phyloP scores from a whole-genome alignment of 2,797 vertebrate species.

The Diplodus sargus region DNA sequence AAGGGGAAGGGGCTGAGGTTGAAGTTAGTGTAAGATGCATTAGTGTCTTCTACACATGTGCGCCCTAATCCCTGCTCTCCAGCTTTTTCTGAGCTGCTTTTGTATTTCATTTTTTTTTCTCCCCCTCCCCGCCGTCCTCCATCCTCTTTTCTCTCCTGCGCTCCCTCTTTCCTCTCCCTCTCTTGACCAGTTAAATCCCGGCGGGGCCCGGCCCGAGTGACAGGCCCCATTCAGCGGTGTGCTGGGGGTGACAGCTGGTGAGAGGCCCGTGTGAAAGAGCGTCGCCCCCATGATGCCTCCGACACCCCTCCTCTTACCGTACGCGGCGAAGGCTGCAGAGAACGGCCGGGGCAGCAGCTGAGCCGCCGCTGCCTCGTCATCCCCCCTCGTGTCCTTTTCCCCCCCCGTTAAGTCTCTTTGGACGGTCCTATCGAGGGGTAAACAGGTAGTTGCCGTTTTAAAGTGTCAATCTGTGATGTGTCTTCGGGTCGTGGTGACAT shows the following conservation, averaged over 20 bases:
- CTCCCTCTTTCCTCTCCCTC: constrained; percentile 29
- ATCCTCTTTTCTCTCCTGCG: constrained; percentile 37
- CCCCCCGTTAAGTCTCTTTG: constrained; percentile 5
- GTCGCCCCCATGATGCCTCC: constrained; percentile 70
- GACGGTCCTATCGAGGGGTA: neutral
- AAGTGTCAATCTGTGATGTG: constrained; percentile 3
- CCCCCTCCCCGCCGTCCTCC: constrained; percentile 25
- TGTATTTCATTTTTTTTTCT: constrained; percentile 87
- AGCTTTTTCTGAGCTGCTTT: constrained; percentile 91
- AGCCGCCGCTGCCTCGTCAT: constrained; percentile 30
- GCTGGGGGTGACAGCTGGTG: constrained; percentile 96
- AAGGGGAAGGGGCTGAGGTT: constrained; percentile 76
- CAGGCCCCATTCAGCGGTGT: constrained; percentile 95
- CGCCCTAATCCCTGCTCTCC: constrained; percentile 91
- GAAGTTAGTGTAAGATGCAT: constrained; percentile 94
- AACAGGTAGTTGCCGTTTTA: constrained; percentile 43
- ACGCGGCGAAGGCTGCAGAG: constrained; percentile 12
- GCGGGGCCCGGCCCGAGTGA: constrained; percentile 83
- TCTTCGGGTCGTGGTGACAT: neutral
- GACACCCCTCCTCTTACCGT: constrained; percentile 38
- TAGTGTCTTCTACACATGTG: constrained; percentile 95
- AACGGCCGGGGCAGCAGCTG: constrained; percentile 64
- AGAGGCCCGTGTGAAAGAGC: constrained; percentile 92
- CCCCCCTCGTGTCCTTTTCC: constrained; percentile 25
- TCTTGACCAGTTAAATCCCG: constrained; percentile 74